Base-by-base conservation (phyloP, 2,888 invertebrate genomes). In the Bedellia somnulentella region DNA sequence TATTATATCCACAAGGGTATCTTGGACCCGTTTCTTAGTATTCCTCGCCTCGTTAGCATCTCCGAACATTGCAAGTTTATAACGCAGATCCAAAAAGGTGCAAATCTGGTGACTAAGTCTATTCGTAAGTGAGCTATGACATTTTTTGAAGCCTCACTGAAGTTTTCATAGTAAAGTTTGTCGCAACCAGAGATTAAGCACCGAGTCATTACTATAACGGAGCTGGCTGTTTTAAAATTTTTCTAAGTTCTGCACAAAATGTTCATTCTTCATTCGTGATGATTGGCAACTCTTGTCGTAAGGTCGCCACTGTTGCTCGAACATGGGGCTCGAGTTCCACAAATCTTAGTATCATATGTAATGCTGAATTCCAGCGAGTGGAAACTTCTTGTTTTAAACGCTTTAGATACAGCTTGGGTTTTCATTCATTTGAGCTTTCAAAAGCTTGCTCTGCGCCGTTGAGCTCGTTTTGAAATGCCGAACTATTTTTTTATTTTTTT, bases 401-500 rank as follows among this genome's bases (percentile, higher is more conserved):
- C 11, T 30, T 24, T 3, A 15, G 29, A 18, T 21, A 17, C 27
- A 26, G 24, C 30, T 27, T 6, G 37, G 36, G 11, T 42, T 35
- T 12, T 33, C 30, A 10, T 40, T 11, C 14, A 14, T 21, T 29
- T 29, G 29, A 5, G 29, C 29, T 12, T 29, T 29, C 17, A 29
- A 28, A 15, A 40, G 21, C 28, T 36, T 37, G 31, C 36, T 14
- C 31, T 35, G 36, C 2, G 41, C 34, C 12, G 37, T 15, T 2
- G 34, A 31, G 15, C 43, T 42, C 26, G 30, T 31, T 33, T 37
- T 41, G 22, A 37, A 42, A 31, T 34, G 29, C 2, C 30, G 24
- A 0, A 43, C 37, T 1, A 38, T 36, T 12, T 12, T 34, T 42
- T 40, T 2, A 43, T 27, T 29, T 43, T 45, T 1, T 40, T 38